Evolutionary conservation across 1,140 invertebrate genomes (phyloP), one percentile per base, ranked within the genome.

Genomic region (Phymastichus coffea): DNA sequence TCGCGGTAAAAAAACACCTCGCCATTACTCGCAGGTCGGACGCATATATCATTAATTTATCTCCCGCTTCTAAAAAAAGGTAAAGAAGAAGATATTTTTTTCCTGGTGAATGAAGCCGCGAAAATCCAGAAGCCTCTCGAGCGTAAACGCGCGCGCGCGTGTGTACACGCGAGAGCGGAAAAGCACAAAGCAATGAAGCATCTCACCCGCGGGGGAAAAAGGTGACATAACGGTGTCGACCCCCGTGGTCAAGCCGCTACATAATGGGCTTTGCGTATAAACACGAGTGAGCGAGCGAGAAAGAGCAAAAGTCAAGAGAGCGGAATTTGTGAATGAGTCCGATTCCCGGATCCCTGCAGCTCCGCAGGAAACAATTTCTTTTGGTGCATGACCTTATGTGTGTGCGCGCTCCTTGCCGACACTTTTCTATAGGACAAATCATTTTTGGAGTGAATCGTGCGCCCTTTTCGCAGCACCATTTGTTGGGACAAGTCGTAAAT

Each of bases 291-390:
- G 17, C 19, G 38, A 33, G 41, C 41, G 41, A 23, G n/a, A n/a
- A n/a, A n/a, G n/a, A n/a, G 44, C 15, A 30, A 28, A 19, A 47
- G 44, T 47, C 44, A 47, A 47, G 44, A 44, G 41, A n/a, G n/a
- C 14, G 26, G 26, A 19, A 30, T 1, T 26, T 4, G 20, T 41
- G 51, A 53, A 53, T 53, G 25, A 40, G 4, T 3, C 49, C n/a
- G 26, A 54, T 44, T 54, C 52, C 33, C 12, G 40, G 40, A 54
- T 43, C 19, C 14, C n/a, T n/a, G n/a, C n/a, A n/a, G n/a, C n/a
- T 22, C 33, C 26, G 44, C 25, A 53, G 51, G 51, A 53, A 53
- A 37, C 38, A 53, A 53, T 25, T n/a, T 41, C 51, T 19, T 53
- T n/a, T n/a, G n/a, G n/a, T n/a, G n/a, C n/a, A n/a, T n/a, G n/a